phyloP scores from a whole-genome alignment of 2,888 invertebrate genomes.

The Nowickia ferox region DNA sequence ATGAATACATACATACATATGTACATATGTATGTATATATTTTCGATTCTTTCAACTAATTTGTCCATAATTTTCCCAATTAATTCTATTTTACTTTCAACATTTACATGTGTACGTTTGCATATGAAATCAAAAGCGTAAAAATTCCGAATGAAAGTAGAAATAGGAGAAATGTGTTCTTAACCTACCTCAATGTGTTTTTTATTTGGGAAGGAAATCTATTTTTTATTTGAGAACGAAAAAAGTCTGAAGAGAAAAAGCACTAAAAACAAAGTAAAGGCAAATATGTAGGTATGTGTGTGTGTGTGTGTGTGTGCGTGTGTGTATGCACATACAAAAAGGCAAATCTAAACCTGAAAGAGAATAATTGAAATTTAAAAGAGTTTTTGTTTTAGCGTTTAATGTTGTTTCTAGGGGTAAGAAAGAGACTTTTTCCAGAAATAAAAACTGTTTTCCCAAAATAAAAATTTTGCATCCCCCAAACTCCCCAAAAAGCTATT shows the following conservation, averaged over 20 bases:
- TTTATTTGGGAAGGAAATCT: constrained; percentile 61
- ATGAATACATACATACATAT: background rate
- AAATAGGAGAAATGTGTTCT: constrained; percentile 6
- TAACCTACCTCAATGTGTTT: constrained; percentile 68
- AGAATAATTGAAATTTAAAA: constrained; percentile 30
- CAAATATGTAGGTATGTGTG: background rate
- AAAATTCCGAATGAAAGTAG: constrained; percentile 37
- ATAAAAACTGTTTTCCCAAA: too few relatives aligned
- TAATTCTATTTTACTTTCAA: constrained; percentile 41
- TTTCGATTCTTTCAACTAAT: constrained; percentile 37
- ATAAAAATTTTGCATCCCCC: too few relatives aligned
- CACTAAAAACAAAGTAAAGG: constrained; percentile 16
- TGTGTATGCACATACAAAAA: background rate
- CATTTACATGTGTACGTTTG: background rate
- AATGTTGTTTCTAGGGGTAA: background rate
- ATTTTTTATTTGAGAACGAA: constrained; percentile 61
- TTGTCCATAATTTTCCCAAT: background rate
- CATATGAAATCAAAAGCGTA: background rate
- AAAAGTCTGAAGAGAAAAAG: constrained; percentile 15
- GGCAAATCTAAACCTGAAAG: constrained; percentile 26
- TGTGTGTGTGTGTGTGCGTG: background rate
- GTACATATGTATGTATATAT: constrained; percentile 4
- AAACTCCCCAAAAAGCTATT: too few relatives aligned
- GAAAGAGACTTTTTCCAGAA: too few relatives aligned
- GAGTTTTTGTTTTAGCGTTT: background rate